A percentile compares a stretch with the other conserved stretches of the same genome.
Evolutionary conservation across 2,888 invertebrate species (phyloP).

Genomic region (Microctonus hyperodae): DNA sequence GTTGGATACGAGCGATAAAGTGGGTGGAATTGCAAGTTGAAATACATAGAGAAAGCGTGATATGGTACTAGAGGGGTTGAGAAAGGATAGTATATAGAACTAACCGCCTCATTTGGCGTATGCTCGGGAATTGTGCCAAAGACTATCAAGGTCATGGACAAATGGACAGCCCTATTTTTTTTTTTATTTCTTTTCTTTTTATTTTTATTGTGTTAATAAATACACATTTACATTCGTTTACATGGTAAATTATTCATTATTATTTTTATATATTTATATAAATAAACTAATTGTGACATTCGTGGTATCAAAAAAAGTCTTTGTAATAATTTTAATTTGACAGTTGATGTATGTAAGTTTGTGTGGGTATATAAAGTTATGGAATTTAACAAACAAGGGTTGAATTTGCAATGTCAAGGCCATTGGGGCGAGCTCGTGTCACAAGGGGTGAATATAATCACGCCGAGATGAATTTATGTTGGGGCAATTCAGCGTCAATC

Average conservation of each 20-base stretch:
- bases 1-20: conserved; percentile 4
- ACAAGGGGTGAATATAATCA: conserved; percentile 35
- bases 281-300: too few relatives aligned
- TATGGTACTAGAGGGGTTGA: not conserved
- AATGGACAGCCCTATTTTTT: conserved; percentile 27
- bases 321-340: too few relatives aligned
- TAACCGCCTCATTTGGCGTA: conserved; percentile 3
- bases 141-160: conserved; percentile 24
- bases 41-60: not conserved
- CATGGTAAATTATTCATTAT: too few relatives aligned
- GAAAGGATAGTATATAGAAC: not conserved
- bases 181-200: not conserved
- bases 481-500: conserved; percentile 44
- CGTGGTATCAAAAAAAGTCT: too few relatives aligned
- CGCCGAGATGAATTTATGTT: conserved; percentile 25
- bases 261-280: too few relatives aligned
- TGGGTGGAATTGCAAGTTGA: not conserved
- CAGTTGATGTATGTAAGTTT: not conserved
- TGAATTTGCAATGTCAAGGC: conserved; percentile 48
- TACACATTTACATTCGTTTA: too few relatives aligned
- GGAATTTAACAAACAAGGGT: conserved; percentile 19
- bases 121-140: conserved; percentile 32
- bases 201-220: not conserved
- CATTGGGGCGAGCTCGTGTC: conserved; percentile 42
- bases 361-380: not conserved